phyloP scores from a whole-genome alignment of 2,113 vertebrate genomes.

The Cichladusa arquata region DNA sequence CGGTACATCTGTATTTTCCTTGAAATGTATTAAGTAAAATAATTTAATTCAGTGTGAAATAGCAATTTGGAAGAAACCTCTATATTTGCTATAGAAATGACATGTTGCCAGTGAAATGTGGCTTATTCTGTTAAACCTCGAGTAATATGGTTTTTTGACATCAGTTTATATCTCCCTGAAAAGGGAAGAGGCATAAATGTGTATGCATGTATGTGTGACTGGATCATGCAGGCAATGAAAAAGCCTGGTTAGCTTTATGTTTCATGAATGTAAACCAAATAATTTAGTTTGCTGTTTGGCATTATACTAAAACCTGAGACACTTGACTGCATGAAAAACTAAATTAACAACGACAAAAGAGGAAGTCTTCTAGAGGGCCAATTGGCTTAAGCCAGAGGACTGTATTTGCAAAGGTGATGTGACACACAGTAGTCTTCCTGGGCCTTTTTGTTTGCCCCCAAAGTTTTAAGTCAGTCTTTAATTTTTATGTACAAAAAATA shows the following conservation, averaged over 20 bases:
- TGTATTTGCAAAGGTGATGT: neutral
- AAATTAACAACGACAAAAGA: neutral
- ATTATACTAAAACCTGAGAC: neutral
- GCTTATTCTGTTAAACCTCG: neutral
- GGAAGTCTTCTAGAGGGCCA: neutral
- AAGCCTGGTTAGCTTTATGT: neutral
- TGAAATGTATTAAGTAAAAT: neutral
- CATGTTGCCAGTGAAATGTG: neutral
- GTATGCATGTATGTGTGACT: neutral
- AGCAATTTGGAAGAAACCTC: neutral
- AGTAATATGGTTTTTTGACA: neutral
- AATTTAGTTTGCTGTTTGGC: neutral
- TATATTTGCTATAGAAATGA: neutral
- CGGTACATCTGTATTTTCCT: neutral
- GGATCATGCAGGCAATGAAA: neutral
- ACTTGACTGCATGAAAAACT: neutral
- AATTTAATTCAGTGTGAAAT: neutral
- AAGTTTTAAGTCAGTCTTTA: slow-evolving; percentile 43
- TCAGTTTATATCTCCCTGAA: neutral
- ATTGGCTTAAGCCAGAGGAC: neutral
- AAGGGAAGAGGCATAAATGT: neutral
- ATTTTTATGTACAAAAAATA: slow-evolving; percentile 71
- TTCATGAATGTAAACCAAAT: neutral
- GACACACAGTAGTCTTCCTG: slow-evolving; percentile 12
- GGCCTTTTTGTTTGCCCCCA: slow-evolving; percentile 24